Evolutionary conservation across 1,140 invertebrate genomes (phyloP).

Genomic region (Cotesia glomerata): DNA sequence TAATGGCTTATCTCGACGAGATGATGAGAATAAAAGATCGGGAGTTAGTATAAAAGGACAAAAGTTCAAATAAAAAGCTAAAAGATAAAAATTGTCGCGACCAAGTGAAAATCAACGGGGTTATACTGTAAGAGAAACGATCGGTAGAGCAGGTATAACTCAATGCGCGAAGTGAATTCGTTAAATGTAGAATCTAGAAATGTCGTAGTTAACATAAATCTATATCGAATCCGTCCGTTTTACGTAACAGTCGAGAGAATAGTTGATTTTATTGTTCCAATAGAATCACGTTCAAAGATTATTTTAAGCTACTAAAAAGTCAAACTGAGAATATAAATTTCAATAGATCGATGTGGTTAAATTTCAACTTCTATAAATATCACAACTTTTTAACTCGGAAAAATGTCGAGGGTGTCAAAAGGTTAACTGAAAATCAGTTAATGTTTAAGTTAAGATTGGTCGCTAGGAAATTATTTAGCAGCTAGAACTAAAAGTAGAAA

Average conservation of each 20-base stretch:
- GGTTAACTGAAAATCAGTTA: no score
- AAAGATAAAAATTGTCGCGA: slow-evolving; percentile 6
- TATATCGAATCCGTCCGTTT: slow-evolving; percentile 1
- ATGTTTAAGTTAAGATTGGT: no score
- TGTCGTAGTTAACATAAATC: not conserved
- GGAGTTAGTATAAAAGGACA: not conserved
- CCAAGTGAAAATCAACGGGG: slow-evolving; percentile 19
- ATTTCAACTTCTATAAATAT: no score
- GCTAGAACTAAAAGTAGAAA: no score
- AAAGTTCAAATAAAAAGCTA: not conserved
- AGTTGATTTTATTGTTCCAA: slow-evolving; percentile 8
- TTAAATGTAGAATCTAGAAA: slow-evolving; percentile 13
- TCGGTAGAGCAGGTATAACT: not conserved
- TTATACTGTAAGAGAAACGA: not conserved
- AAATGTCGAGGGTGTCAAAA: no score
- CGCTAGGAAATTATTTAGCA: no score
- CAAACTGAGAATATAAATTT: no score
- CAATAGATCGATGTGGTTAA: no score
- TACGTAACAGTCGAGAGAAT: not conserved
- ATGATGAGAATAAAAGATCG: not conserved
- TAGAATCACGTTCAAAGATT: slow-evolving; percentile 2
- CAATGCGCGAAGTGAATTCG: slow-evolving; percentile 14
- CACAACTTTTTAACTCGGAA: no score
- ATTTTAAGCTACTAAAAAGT: not conserved
- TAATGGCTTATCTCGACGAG: slow-evolving; percentile 26